Evolutionary conservation across 1,140 invertebrate species (phyloP).

Genomic region (Platyscapa corneri): DNA sequence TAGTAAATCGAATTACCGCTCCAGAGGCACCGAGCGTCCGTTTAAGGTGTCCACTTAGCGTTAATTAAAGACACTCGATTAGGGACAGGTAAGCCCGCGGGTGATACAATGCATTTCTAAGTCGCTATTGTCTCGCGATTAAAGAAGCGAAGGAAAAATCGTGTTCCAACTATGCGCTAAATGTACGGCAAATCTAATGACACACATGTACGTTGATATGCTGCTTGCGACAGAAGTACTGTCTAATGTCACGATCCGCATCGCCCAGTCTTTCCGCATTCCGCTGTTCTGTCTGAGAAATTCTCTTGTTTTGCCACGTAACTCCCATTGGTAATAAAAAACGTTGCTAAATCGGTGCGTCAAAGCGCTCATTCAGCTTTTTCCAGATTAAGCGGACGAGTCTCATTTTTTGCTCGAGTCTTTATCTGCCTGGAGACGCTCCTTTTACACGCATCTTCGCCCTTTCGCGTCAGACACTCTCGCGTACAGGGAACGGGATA

Average conservation of each 20-base stretch:
- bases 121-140: too few species aligned
- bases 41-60: not conserved
- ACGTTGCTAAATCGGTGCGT: not conserved
- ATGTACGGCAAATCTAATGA: conserved; percentile 5
- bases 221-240: conserved; percentile 47
- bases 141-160: not conserved
- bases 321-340: not conserved
- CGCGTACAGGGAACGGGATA: not conserved
- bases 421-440: not conserved
- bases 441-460: not conserved
- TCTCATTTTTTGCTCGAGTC: not conserved
- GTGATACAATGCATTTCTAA: not conserved
- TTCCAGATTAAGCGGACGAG: not conserved
- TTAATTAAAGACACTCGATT: conserved; percentile 25
- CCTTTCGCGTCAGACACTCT: not conserved
- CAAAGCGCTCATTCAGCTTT: not conserved
- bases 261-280: conserved; percentile 46
- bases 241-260: conserved; percentile 40
- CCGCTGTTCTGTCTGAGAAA: conserved; percentile 17
- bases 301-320: not conserved
- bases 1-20: not conserved
- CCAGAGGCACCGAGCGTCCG: not conserved
- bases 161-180: not conserved
- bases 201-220: not conserved
- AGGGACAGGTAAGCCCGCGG: not conserved